Percentiles rank a stretch among this genome's conserved stretches.
These are phyloP conservation scores for Leucosticte australis DNA, from an alignment of 2,113 vertebrate species.

Conservation along the genomic window DNA sequence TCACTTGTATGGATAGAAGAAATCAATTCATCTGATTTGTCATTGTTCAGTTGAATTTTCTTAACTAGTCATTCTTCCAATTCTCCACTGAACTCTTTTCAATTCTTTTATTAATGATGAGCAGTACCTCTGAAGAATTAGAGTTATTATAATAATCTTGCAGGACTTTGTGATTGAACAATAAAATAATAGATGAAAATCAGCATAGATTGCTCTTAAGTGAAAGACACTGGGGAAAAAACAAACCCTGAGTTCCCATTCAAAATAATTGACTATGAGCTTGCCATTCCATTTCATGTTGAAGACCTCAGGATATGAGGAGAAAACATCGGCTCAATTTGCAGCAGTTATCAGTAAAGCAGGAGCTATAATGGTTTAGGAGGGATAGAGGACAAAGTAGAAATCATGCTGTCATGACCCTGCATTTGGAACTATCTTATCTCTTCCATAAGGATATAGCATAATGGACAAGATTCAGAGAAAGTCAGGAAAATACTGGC, in stretches of 20 bases:
- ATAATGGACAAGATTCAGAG: background rate
- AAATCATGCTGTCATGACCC: background rate
- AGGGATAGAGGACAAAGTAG: background rate
- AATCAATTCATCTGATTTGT: background rate
- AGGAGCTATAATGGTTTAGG: background rate
- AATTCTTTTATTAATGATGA: background rate
- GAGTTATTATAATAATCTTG: background rate
- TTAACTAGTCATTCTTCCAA: background rate
- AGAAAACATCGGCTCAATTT: background rate
- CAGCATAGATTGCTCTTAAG: background rate
- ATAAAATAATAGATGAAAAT: background rate
- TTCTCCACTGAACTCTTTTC: background rate
- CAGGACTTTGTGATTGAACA: background rate
- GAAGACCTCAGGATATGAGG: background rate
- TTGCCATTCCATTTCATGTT: background rate
- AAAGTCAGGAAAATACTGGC: background rate
- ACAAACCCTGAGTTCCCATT: background rate
- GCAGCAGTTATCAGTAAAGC: background rate
- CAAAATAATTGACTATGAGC: background rate
- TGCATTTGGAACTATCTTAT: background rate
- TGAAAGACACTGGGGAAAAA: background rate
- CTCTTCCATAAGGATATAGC: background rate
- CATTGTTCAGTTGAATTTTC: background rate
- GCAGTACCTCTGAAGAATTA: background rate
- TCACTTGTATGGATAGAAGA: background rate